Evolutionary conservation across 1,140 invertebrate genomes (phyloP).

Genomic region (Heterodera carotae): DNA sequence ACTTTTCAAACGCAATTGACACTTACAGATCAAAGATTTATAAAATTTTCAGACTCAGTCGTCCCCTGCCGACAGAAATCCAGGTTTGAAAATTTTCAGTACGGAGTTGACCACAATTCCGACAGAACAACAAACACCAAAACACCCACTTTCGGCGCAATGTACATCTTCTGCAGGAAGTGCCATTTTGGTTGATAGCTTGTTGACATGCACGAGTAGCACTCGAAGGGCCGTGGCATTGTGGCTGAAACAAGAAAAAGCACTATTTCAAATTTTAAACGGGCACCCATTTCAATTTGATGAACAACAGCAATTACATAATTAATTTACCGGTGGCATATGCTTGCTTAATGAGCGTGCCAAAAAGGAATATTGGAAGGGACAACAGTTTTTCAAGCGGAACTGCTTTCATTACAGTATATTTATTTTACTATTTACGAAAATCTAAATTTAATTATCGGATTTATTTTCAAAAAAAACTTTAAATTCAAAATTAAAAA

Average conservation of each 20-base stretch:
- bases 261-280: not conserved
- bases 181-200: slow-evolving; percentile 60
- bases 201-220: slow-evolving; percentile 62
- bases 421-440: not conserved
- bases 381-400: not conserved
- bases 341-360: not conserved
- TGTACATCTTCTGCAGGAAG: slow-evolving; percentile 55
- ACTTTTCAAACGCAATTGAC: no score
- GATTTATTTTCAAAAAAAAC: no score
- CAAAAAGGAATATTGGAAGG: not conserved
- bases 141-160: slow-evolving; percentile 52
- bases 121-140: slow-evolving; percentile 12
- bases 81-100: no score
- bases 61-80: no score
- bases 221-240: slow-evolving; percentile 55
- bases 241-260: slow-evolving; percentile 44
- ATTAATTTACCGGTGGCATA: not conserved
- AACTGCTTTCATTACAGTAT: not conserved
- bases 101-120: no score
- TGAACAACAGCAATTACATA: not conserved
- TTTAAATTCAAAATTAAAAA: no score
- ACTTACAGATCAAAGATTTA: no score
- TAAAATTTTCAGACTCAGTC: no score
- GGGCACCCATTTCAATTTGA: not conserved
- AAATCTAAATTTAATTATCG: not conserved